Evolutionary conservation across 2,113 vertebrate genomes (phyloP).

Genomic region (Podilymbus podiceps): DNA sequence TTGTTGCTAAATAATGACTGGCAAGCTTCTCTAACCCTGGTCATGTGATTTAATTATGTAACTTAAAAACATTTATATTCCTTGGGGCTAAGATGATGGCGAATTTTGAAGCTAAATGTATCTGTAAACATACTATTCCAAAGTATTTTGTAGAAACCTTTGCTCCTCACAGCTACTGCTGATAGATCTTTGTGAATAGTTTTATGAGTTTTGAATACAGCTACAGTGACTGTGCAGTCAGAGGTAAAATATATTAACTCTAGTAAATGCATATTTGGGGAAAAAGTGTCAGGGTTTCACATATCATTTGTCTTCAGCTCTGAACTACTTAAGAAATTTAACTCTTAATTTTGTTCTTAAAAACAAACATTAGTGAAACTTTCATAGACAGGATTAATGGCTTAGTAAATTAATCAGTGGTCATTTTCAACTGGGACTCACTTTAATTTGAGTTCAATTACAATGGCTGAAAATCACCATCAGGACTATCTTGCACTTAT

Average conservation of each 20-base stretch:
- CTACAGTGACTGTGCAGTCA: neutral
- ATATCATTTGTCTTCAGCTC: neutral
- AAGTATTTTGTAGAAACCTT: neutral
- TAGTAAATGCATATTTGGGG: neutral
- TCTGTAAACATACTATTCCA: neutral
- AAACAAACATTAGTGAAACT: slow-evolving; percentile 31
- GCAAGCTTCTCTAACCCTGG: neutral
- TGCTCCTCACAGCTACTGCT: neutral
- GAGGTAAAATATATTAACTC: neutral
- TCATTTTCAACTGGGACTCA: slow-evolving; percentile 10
- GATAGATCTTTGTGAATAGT: neutral
- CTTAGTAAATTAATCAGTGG: slow-evolving; percentile 29
- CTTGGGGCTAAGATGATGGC: neutral
- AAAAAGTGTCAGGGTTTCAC: neutral
- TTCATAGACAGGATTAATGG: slow-evolving; percentile 38
- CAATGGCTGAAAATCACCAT: neutral
- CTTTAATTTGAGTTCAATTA: slow-evolving; percentile 17
- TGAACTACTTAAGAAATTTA: slow-evolving; percentile 35
- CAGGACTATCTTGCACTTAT: neutral
- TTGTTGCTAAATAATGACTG: neutral
- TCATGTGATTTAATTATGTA: neutral
- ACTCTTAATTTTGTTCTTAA: slow-evolving; percentile 35
- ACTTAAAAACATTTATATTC: neutral
- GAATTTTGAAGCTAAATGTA: neutral
- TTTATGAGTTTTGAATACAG: neutral